A percentile compares a stretch with the other conserved stretches of the same genome.
Evolutionary conservation across 2,797 vertebrate species (phyloP).

Genomic region (Avahi laniger): DNA sequence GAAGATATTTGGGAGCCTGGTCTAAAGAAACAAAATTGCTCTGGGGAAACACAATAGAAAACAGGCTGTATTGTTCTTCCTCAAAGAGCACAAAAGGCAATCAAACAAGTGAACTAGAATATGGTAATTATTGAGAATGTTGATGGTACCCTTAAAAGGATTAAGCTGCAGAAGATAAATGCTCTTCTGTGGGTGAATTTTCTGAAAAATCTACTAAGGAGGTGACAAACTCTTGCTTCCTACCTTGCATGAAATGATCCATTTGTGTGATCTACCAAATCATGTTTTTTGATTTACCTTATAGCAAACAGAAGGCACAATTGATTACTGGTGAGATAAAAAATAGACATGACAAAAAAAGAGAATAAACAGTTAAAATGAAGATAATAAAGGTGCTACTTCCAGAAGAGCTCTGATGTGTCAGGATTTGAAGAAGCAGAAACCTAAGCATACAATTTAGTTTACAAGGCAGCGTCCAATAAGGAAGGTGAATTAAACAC

Average conservation of each 20-base stretch:
- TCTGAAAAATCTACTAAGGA: constrained; percentile 26
- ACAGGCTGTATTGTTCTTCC: constrained; percentile 62
- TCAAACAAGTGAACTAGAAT: constrained; percentile 68
- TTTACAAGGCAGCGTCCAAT: background rate
- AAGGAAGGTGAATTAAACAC: background rate
- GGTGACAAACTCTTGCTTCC: background rate
- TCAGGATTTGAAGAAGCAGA: constrained; percentile 9
- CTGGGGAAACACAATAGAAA: constrained; percentile 68
- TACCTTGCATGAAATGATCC: background rate
- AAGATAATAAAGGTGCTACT: background rate
- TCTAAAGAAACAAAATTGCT: constrained; percentile 68
- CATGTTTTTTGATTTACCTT: constrained; percentile 36
- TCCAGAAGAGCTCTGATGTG: background rate
- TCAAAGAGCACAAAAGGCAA: constrained; percentile 67
- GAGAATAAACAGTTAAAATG: background rate
- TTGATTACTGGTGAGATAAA: constrained; percentile 15
- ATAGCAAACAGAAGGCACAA: background rate
- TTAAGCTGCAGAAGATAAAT: constrained; percentile 43
- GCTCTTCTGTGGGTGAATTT: constrained; percentile 25
- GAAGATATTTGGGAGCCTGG: constrained; percentile 60
- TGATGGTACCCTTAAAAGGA: constrained; percentile 37
- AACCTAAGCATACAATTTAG: background rate
- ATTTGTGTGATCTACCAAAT: constrained; percentile 36
- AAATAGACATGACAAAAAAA: background rate
- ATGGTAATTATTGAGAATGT: constrained; percentile 72